Percentiles rank a stretch among this genome's conserved stretches.
Evolutionary conservation across 2,888 invertebrate genomes (phyloP).

Genomic region (Ectropis crepuscularia): DNA sequence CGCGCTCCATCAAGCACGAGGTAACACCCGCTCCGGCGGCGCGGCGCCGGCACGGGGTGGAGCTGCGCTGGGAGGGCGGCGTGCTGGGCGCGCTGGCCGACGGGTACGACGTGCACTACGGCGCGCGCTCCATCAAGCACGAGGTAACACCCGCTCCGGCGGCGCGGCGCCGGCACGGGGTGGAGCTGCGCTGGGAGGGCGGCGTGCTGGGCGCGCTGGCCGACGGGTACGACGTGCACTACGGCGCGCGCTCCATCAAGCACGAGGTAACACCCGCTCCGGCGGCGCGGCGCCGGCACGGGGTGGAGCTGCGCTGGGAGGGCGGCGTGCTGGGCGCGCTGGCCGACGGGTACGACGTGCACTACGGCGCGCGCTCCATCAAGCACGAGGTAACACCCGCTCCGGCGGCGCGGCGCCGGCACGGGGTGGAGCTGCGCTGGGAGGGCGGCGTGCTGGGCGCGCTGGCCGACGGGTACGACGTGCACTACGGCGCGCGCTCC

Average conservation of each 20-base stretch:
- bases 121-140: slow-evolving; percentile 84
- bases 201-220: slow-evolving; percentile 91
- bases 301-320: slow-evolving; percentile 93
- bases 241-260: no score
- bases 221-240: slow-evolving; percentile 92
- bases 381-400: no score
- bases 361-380: slow-evolving; percentile 86
- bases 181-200: slow-evolving; percentile 93
- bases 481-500: no score
- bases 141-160: no score
- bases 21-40: slow-evolving; percentile 78
- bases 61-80: slow-evolving; percentile 92
- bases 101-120: slow-evolving; percentile 94
- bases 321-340: slow-evolving; percentile 91
- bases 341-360: slow-evolving; percentile 89
- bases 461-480: no score
- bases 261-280: no score
- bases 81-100: slow-evolving; percentile 90
- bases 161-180: slow-evolving; percentile 90
- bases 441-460: no score
- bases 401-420: no score
- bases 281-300: slow-evolving; percentile 88
- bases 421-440: no score
- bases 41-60: slow-evolving; percentile 89
- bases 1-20: no score